Conservation (phyloP, 2,888 invertebrate species). For the Tethea ocularis region DNA sequence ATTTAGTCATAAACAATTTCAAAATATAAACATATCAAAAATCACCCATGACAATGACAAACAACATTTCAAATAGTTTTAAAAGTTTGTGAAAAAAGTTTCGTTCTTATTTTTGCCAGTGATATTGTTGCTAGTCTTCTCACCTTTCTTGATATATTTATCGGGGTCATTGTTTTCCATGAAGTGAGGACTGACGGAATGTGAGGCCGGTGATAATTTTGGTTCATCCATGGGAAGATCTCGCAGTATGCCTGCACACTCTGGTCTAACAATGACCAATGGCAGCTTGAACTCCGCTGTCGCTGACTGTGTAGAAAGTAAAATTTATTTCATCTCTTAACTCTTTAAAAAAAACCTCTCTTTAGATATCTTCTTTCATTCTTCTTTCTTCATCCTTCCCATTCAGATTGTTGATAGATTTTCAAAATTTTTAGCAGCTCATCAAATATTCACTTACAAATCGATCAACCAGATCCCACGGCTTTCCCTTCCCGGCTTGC, state of each 20-base stretch:
- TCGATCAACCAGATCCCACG: conserved; percentile 85
- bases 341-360: conserved; percentile 8
- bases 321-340: conserved; percentile 9
- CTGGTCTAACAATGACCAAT: conserved; percentile 86
- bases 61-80: too few species aligned
- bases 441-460: conserved; percentile 72
- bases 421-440: conserved; percentile 13
- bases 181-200: conserved; percentile 86
- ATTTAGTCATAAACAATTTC: conserved; percentile 11
- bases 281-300: conserved; percentile 88
- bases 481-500: conserved; percentile 86
- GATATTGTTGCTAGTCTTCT: conserved; percentile 25
- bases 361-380: conserved; percentile 34
- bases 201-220: conserved; percentile 82
- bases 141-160: conserved; percentile 87
- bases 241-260: conserved; percentile 86
- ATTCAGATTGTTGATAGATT: conserved; percentile 22
- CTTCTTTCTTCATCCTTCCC: conserved; percentile 41
- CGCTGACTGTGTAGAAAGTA: conserved; percentile 79
- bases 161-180: conserved; percentile 85
- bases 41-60: conserved; percentile 8
- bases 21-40: conserved; percentile 16
- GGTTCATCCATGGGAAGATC: conserved; percentile 85
- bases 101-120: neutral
- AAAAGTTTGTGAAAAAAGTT: conserved; percentile 14